Evolutionary conservation across 1,140 invertebrate genomes (phyloP).

Genomic region (Zaprionus taronus): DNA sequence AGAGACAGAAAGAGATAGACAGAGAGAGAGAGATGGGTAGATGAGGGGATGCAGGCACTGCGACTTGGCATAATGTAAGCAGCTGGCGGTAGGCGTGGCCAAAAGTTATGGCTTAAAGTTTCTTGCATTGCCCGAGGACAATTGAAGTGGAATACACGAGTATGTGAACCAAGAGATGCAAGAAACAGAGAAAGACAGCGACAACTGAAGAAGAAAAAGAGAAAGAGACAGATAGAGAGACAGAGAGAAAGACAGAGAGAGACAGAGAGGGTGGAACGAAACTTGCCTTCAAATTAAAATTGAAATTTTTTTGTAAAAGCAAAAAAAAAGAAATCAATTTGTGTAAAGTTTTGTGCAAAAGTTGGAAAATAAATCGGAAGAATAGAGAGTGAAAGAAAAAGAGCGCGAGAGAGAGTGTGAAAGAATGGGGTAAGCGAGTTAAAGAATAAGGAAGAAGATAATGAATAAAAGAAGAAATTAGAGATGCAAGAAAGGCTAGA

Average conservation of each 20-base stretch:
- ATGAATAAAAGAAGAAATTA: not conserved
- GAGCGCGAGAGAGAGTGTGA: not conserved
- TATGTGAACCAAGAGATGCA: slow-evolving; percentile 22
- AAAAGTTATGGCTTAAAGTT: slow-evolving; percentile 66
- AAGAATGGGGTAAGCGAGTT: not conserved
- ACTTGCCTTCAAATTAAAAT: slow-evolving; percentile 21
- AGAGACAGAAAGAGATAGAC: not conserved
- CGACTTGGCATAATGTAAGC: slow-evolving; percentile 57
- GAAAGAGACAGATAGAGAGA: not conserved
- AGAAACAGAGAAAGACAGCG: not conserved
- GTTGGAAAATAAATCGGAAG: slow-evolving; percentile 6
- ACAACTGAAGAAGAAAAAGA: not conserved
- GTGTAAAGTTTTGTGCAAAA: slow-evolving; percentile 25
- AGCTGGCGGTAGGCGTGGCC: slow-evolving; percentile 39
- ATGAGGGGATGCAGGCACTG: not conserved
- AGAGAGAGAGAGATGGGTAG: slow-evolving; percentile 6
- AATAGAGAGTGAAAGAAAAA: not conserved
- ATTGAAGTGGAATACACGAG: slow-evolving; percentile 28
- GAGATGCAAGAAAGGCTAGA: not conserved
- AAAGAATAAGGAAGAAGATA: not conserved
- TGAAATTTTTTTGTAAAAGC: not conserved
- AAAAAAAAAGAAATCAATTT: slow-evolving; percentile 34
- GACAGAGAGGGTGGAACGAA: not conserved
- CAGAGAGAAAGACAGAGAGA: not conserved
- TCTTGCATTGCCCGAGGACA: slow-evolving; percentile 26